Base-by-base conservation (phyloP, 2,888 invertebrate genomes). In the Itoplectis maculator region DNA sequence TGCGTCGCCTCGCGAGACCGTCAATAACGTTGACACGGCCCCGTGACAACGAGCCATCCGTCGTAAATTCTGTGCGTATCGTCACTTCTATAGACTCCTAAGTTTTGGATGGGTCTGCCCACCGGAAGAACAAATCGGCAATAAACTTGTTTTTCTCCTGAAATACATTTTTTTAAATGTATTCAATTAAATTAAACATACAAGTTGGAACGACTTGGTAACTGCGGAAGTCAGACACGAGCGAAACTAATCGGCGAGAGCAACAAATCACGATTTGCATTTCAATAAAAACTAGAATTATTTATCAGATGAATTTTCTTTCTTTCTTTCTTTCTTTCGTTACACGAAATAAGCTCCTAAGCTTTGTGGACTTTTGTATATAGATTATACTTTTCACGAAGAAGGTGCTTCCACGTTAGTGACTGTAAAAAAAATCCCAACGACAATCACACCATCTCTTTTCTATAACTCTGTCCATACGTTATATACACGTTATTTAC, bases 401-500 rank as follows among this genome's bases (percentile, higher is more conserved):
- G 35, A 20, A 68, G 29, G 72, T 76, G 69, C 56, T 42, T 70
- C 63, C 40, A 70, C n/a, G 56, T 18, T 65, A 61, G 42, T 68
- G 20, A 56, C 45, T 77, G 77, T 83, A 61, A 61, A 78, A 70
- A 81, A 83, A 83, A 81, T 78, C 29, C 37, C 78, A 81, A 66
- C 70, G 66, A 37, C 66, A 40, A 68, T 61, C 20, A 42, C 54
- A 18, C 23, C 23, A 11, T 11, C 56, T 51, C 73, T 20, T 66
- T 11, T 40, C 65, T 66, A 56, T 59, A 66, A 11, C 45, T 70
- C 63, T 61, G 45, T 76, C 40, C 47, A 51, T 69, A 68, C 54
- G 40, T 72, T 84, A 85, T 85, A 77, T 85, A 85, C 85, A 83
- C n/a, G 74, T 79, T 85, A 85, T 84, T 83, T 85, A 85, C 83